Evolutionary conservation across 2,113 vertebrate species (phyloP).

Genomic region (Donacobius atricapilla): DNA sequence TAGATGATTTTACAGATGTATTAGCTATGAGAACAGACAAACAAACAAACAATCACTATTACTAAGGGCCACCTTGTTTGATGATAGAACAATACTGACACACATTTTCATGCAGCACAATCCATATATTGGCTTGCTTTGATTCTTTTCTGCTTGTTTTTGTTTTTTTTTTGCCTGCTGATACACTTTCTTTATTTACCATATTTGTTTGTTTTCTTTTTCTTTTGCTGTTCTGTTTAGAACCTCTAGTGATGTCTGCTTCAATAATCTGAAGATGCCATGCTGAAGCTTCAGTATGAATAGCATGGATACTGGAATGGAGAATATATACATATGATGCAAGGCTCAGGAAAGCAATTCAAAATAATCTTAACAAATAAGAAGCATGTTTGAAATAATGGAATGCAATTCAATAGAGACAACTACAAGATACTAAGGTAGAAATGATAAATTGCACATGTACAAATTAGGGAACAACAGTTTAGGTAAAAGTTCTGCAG

Average conservation of each 20-base stretch:
- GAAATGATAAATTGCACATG: neutral
- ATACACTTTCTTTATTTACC: neutral
- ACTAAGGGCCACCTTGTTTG: neutral
- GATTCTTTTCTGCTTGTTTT: neutral
- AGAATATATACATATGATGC: neutral
- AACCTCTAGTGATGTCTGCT: neutral
- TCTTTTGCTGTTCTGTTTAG: neutral
- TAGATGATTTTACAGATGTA: neutral
- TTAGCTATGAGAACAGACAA: neutral
- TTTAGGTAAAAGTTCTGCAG: neutral
- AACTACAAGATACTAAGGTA: neutral
- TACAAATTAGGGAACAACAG: neutral
- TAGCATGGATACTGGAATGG: neutral
- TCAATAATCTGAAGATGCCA: neutral
- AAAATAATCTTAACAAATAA: neutral
- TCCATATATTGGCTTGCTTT: neutral
- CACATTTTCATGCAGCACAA: neutral
- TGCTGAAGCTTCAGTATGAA: neutral
- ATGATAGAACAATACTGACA: neutral
- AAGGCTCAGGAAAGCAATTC: neutral
- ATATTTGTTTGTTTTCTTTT: neutral
- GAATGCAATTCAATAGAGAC: neutral
- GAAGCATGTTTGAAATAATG: neutral
- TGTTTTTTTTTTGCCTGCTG: neutral
- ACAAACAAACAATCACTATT: neutral